These are phyloP conservation scores for Bovichtus variegatus DNA, from an alignment of 2,797 vertebrate species.

Conservation along the genomic window DNA sequence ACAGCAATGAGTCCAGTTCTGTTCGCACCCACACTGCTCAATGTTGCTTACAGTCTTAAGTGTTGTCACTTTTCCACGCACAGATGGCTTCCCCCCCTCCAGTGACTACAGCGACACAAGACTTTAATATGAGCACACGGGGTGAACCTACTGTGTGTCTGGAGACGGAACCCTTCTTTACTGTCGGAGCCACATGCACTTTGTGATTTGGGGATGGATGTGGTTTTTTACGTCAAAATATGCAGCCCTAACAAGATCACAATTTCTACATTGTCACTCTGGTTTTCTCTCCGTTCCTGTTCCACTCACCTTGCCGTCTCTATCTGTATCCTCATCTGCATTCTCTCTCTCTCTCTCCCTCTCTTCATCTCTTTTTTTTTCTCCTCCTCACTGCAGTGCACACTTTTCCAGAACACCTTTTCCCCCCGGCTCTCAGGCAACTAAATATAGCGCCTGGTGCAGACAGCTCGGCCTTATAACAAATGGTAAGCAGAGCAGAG, in stretches of 20 bases:
- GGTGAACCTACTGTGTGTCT: constrained; percentile 16
- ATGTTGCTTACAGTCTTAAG: not conserved
- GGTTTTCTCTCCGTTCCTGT: not conserved
- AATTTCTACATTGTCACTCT: constrained; percentile 12
- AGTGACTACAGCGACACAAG: not conserved
- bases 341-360: constrained; percentile 9
- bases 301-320: not conserved
- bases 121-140: constrained; percentile 1
- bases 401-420: constrained; percentile 81
- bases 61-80: constrained; percentile 6
- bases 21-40: not conserved
- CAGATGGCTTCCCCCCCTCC: constrained; percentile 10
- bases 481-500: constrained; percentile 75
- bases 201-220: not conserved
- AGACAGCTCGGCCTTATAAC: constrained; percentile 80
- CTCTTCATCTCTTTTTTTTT: not conserved
- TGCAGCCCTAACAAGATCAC: constrained; percentile 29
- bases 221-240: constrained; percentile 19
- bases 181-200: not conserved
- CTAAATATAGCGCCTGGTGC: constrained; percentile 85
- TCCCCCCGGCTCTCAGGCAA: constrained; percentile 67
- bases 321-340: constrained; percentile 42
- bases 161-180: not conserved
- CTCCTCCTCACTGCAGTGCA: constrained; percentile 73
- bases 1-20: not conserved